These are phyloP conservation scores for Rhodinocichla rosea DNA, from an alignment of 2,113 vertebrate genomes.

Conservation along the genomic window DNA sequence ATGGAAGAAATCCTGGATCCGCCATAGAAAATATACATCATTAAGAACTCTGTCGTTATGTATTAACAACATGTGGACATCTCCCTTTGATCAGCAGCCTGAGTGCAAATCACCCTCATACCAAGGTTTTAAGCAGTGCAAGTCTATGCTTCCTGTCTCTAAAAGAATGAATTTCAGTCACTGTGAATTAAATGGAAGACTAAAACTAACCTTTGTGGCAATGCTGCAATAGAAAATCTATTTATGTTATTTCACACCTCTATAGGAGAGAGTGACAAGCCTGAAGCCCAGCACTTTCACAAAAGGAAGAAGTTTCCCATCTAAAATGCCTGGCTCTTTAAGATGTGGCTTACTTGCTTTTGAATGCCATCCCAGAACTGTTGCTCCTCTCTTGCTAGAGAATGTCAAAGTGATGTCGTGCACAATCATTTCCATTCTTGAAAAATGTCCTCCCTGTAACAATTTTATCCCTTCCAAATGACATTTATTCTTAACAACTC, in stretches of 20 bases:
- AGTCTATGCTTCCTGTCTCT: neutral
- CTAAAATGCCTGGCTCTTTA: neutral
- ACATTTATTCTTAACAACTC: constrained; percentile 17
- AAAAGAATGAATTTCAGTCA: neutral
- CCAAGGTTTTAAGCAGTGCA: neutral
- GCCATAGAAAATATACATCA: neutral
- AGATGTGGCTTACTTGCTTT: neutral
- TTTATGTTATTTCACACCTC: neutral
- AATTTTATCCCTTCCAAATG: neutral
- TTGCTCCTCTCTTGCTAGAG: neutral
- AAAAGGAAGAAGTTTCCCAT: neutral
- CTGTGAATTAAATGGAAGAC: neutral
- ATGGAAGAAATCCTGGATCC: neutral
- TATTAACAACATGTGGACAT: constrained; percentile 11
- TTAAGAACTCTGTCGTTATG: constrained; percentile 14
- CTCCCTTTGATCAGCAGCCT: constrained; percentile 17
- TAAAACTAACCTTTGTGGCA: neutral
- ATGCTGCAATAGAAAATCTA: neutral
- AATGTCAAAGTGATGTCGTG: neutral
- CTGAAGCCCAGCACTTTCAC: neutral
- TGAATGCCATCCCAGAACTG: neutral
- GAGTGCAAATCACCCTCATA: neutral
- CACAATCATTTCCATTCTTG: neutral
- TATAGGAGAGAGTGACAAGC: neutral
- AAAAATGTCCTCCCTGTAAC: neutral